Base-by-base conservation (phyloP, 2,113 vertebrate genomes). In the Leptodactylus fuscus region DNA sequence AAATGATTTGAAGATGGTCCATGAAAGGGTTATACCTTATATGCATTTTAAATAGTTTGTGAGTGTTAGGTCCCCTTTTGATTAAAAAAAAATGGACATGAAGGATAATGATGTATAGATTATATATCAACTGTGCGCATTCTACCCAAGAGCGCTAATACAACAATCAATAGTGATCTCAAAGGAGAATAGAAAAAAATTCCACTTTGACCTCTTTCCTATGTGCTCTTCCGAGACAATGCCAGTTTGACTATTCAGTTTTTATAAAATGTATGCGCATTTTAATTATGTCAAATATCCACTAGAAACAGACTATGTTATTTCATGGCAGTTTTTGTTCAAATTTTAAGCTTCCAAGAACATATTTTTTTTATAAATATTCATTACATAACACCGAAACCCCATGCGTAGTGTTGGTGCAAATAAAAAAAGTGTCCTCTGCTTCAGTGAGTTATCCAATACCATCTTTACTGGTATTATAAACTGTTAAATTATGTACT, bases 61-160 rank as follows among this genome's bases (percentile, higher is more conserved):
- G 20, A 22, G 7, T 20, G 18, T 69, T 36, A 22, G 16, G 8
- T 10, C 2, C 0, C 22, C 65, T 36, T 69, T 69, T 69, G 32
- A 69, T 69, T 69, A 1, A 36, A 1, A 4, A 69, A 38, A 69
- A 29, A 20, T 69, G 65, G 20, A 69, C 65, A 69, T 69, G 34
- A 69, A 34, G 34, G 32, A 69, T 69, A 69, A 69, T 69, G 65
- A 69, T 69, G 65, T 69, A 69, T 69, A 36, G 65, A 69, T 69
- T 69, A 69, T 69, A 38, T 67, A 67, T 67, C 62, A 67, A 34
- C 62, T 67, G 29, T 67, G 29, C 34, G 62, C 62, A 36, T 32
- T 67, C 29, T 67, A 18, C 34, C 32, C 32, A 34, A 34, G 62
- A 67, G 62, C 62, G 9, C 62, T 67, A 34, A 67, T 67, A 34